Conservation (phyloP, 2,888 invertebrate species). For the Macrosiphum euphorbiae region DNA sequence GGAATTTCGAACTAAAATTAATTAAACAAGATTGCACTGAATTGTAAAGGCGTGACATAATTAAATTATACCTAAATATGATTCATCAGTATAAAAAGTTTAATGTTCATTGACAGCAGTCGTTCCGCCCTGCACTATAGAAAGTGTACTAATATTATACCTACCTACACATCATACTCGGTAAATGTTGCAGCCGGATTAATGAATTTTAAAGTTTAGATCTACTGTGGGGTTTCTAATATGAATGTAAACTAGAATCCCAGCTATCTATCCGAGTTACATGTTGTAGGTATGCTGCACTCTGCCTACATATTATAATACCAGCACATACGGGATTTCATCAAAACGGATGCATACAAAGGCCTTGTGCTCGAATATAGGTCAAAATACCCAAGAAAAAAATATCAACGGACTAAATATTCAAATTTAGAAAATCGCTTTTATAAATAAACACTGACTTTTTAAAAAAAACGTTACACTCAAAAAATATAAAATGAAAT, state of each 20-base stretch:
- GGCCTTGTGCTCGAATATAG: neutral
- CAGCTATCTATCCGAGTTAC: neutral
- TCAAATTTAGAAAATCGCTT: too few relatives aligned
- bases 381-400: too few relatives aligned
- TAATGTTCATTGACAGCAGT: neutral
- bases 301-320: neutral
- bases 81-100: neutral
- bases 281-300: neutral
- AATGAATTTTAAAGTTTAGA: neutral
- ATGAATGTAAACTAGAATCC: neutral
- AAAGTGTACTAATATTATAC: neutral
- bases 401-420: too few relatives aligned
- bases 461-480: too few relatives aligned
- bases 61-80: neutral
- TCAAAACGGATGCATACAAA: neutral
- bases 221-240: neutral
- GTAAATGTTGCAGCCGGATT: neutral
- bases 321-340: too few relatives aligned
- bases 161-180: neutral
- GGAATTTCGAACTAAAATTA: neutral
- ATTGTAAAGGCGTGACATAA: neutral
- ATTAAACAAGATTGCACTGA: neutral
- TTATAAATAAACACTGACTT: too few relatives aligned
- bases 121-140: neutral
- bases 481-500: too few relatives aligned